These are phyloP conservation scores for Bombyx mori DNA, from an alignment of 1,140 invertebrate genomes.

Conservation along the genomic window DNA sequence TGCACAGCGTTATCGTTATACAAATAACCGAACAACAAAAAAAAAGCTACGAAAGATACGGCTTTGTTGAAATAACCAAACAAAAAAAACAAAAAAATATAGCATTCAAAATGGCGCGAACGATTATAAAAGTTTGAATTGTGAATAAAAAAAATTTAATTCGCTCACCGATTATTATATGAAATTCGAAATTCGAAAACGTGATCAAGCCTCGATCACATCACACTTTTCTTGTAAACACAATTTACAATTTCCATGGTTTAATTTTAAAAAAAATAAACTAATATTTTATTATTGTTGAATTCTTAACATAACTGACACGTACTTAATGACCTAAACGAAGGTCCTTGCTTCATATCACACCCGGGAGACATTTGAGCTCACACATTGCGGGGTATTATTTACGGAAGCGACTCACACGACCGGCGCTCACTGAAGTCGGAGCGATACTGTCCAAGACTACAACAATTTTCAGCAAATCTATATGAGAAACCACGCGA, in stretches of 20 bases:
- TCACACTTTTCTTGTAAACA: conserved; percentile 6
- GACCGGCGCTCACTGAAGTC: background rate
- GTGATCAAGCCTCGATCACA: conserved; percentile 4
- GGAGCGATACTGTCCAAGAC: conserved; percentile 37
- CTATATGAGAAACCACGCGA: conserved; percentile 60
- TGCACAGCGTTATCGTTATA: conserved; percentile 4
- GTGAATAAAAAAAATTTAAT: conserved; percentile 2
- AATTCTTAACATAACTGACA: too few relatives aligned
- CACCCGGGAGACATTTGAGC: conserved; percentile 8
- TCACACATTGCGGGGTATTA: conserved; percentile 30
- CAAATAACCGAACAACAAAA: background rate
- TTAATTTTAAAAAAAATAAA: too few relatives aligned
- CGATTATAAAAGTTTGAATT: background rate
- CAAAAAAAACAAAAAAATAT: background rate
- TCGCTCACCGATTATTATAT: conserved; percentile 12
- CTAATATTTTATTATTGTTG: too few relatives aligned
- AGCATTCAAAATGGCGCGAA: background rate
- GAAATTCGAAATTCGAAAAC: conserved; percentile 12
- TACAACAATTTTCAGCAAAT: conserved; percentile 50
- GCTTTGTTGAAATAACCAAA: background rate
- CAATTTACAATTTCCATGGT: background rate
- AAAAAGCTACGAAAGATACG: conserved; percentile 1
- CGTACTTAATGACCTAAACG: background rate
- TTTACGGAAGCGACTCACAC: background rate
- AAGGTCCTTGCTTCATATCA: conserved; percentile 13